A percentile compares a stretch with the other conserved stretches of the same genome.
Evolutionary conservation across 1,140 invertebrate genomes (phyloP).

Genomic region (Drosophila watanabei): DNA sequence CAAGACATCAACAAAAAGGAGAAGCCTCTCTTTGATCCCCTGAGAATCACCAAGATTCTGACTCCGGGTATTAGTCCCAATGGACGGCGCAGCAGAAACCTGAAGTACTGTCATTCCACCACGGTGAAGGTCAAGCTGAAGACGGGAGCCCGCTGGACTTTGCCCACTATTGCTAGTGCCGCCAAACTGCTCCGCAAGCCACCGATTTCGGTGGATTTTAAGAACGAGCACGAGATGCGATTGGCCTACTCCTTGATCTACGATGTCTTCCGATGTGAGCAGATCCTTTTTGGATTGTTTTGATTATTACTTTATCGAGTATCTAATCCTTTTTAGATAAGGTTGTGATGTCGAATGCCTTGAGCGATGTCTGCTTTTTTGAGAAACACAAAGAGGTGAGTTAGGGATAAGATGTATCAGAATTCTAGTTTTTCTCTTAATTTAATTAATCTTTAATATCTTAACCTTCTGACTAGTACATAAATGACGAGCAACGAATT

Average conservation of each 20-base stretch:
- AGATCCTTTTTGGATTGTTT: conserved; percentile 89
- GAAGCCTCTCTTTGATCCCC: conserved; percentile 71
- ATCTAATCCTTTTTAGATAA: conserved; percentile 87
- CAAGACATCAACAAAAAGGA: conserved; percentile 73
- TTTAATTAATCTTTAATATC: background rate
- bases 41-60: conserved; percentile 62
- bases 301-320: too few relatives aligned
- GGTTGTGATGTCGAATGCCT: conserved; percentile 88
- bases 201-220: conserved; percentile 86
- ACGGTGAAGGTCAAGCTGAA: conserved; percentile 57
- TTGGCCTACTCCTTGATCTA: conserved; percentile 91
- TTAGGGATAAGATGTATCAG: background rate
- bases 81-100: conserved; percentile 38
- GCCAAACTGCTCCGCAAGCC: conserved; percentile 87
- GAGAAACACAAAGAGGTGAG: conserved; percentile 87
- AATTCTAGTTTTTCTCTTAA: background rate
- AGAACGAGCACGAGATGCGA: conserved; percentile 92
- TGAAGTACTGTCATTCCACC: conserved; percentile 66
- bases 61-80: conserved; percentile 62
- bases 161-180: conserved; percentile 88
- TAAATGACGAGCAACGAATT: conserved; percentile 86
- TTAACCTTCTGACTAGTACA: conserved; percentile 25
- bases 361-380: conserved; percentile 89
- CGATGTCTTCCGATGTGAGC: conserved; percentile 92
- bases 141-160: conserved; percentile 84